Percentiles rank a stretch among this genome's conserved stretches.
phyloP scores from a whole-genome alignment of 2,113 vertebrate genomes.

The Forbesichthys agassizii region DNA sequence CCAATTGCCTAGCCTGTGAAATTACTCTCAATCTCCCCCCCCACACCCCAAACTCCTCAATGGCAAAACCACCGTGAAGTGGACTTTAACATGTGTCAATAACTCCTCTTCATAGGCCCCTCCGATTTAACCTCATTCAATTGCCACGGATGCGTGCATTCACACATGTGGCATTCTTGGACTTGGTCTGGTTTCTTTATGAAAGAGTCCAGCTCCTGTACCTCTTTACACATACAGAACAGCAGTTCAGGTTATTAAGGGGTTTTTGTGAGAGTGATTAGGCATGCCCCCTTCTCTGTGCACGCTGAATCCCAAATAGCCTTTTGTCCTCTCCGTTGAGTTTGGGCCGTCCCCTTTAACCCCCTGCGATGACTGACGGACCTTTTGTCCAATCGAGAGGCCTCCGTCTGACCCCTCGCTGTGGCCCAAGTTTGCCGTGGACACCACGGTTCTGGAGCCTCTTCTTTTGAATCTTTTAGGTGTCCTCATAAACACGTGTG shows the following conservation, averaged over 20 bases:
- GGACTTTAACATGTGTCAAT: slow-evolving; percentile 71
- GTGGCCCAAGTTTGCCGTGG: slow-evolving; percentile 41
- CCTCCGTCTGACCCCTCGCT: slow-evolving; percentile 42
- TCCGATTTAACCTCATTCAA: slow-evolving; percentile 54
- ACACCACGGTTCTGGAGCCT: slow-evolving; percentile 19
- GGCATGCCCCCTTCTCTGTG: slow-evolving; percentile 53
- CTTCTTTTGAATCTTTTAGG: slow-evolving; percentile 30
- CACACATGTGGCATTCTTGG: slow-evolving; percentile 59
- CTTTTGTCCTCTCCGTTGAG: slow-evolving; percentile 60
- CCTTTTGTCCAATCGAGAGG: slow-evolving; percentile 58
- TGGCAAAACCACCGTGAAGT: slow-evolving; percentile 67
- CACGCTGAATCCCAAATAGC: neutral
- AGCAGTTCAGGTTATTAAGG: slow-evolving; percentile 71
- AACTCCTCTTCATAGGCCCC: slow-evolving; percentile 69
- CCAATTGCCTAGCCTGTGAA: slow-evolving; percentile 58
- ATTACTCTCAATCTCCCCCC: slow-evolving; percentile 55
- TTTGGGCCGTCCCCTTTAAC: slow-evolving; percentile 66
- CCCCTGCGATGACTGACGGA: slow-evolving; percentile 57
- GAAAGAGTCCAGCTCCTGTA: slow-evolving; percentile 35
- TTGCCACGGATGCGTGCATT: slow-evolving; percentile 49
- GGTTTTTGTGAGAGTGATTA: slow-evolving; percentile 67
- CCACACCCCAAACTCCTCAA: slow-evolving; percentile 27
- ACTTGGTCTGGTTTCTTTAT: slow-evolving; percentile 41
- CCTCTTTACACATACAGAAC: slow-evolving; percentile 56
- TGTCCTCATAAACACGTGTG: slow-evolving; percentile 4